Conservation (phyloP, 2,113 vertebrate species). For the Campylomormyrus numenius region DNA sequence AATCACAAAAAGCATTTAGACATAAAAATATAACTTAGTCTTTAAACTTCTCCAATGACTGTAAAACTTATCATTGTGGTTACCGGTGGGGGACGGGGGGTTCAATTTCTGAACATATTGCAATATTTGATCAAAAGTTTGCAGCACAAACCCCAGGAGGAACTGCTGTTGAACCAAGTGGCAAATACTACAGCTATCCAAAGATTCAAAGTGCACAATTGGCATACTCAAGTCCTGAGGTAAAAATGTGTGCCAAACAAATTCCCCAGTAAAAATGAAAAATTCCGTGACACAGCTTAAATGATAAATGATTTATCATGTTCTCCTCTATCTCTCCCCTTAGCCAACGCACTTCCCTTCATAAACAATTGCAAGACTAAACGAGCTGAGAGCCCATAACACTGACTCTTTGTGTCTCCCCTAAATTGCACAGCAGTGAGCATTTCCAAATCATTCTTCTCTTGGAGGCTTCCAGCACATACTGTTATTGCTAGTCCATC, state of each 20-base stretch:
- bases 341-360: slow-evolving; percentile 24
- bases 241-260: not conserved
- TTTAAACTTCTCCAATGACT: not conserved
- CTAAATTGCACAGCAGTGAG: slow-evolving; percentile 39
- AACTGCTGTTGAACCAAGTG: not conserved
- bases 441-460: slow-evolving; percentile 26
- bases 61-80: not conserved
- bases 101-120: not conserved
- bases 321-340: slow-evolving; percentile 29
- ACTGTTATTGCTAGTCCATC: not conserved
- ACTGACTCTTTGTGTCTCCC: slow-evolving; percentile 50
- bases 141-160: not conserved
- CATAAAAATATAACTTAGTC: not conserved
- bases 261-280: not conserved
- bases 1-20: not conserved
- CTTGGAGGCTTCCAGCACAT: not conserved
- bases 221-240: not conserved
- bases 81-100: not conserved
- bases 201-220: not conserved
- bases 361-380: slow-evolving; percentile 50
- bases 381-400: slow-evolving; percentile 43
- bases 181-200: not conserved
- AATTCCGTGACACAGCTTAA: slow-evolving; percentile 27
- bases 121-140: not conserved
- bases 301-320: slow-evolving; percentile 38